Base-by-base conservation (phyloP, 2,888 invertebrate genomes). In the Dryomyza anilis region DNA sequence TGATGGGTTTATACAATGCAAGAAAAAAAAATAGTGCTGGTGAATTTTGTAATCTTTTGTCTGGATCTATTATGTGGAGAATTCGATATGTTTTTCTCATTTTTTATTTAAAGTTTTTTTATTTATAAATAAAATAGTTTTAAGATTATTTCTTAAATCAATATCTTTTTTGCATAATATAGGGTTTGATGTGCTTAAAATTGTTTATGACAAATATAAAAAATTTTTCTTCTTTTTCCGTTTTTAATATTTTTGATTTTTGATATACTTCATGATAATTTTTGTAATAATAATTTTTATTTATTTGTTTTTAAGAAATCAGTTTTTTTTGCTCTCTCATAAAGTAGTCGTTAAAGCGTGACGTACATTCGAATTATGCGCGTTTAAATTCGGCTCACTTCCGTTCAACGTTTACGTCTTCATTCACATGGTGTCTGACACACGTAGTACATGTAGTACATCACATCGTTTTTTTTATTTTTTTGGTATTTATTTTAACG, bases 281-380 rank as follows among this genome's bases (percentile, higher is more conserved):
- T 27, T 27, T 52, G 10, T 6, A 25, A n/a, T 21, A 27, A 1
- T 43, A 6, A n/a, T 48, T 12, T 58, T 29, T 23, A 45, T 58
- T 12, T 46, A 27, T 4, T 48, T 30, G 2, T 33, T 33, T 19
- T n/a, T n/a, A n/a, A n/a, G n/a, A n/a, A n/a, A n/a, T n/a, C n/a
- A n/a, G n/a, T n/a, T n/a, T n/a, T 16, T 55, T 19, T 7, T 7
- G 33, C 23, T 8, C 33, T 7, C 21, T 19, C 33, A 16, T 36
- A 36, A n/a, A n/a, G n/a, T n/a, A 16, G 36, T 12, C 55, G 23
- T 36, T 36, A 36, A 55, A 55, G 55, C 55, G 55, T 55, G 33
- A 36, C 36, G 55, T 21, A 36, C 21, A 21, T 33, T 23, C 6
- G 12, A 36, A 36, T 16, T 33, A 36, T 25, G 23, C n/a, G 14